Evolutionary conservation across 35 echinoderm and acorn worm species (phyloP), one percentile per base, ranked within the genome.

Genomic region (Heliocidaris tuberculata): DNA sequence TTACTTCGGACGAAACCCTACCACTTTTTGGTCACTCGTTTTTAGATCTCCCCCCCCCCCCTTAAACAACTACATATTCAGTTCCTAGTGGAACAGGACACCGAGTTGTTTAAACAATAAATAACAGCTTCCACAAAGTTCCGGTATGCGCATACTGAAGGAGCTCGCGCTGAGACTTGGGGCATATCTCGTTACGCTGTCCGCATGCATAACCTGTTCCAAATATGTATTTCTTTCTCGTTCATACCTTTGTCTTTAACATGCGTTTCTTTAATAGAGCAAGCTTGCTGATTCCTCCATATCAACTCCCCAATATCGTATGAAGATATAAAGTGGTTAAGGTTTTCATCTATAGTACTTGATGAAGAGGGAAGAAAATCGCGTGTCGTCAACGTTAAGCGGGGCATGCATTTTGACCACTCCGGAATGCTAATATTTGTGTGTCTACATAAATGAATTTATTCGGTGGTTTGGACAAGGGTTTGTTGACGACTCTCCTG

Each of bases 81-180:
- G 27, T 78, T 78, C 27, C 65, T 78, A n/a, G 65, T 27, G 65
- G 27, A 78, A 78, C 24, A 19, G 27, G 65, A 78, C 65, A 78
- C 65, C 65, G 27, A 78, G 65, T 78, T 78, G 65, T 78, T 78
- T 78, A 78, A 78, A 19, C 65, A 78, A 78, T 78, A 78, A 78
- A 78, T 78, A 78, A 78, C 65, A 78, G 65, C 19, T 78, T 78
- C 65, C 27, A 78, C 65, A 78, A 78, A 78, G 65, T 78, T 78
- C 65, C 65, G 65, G 65, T 78, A 78, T 78, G 65, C 65, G 65
- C 65, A 78, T 78, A 78, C 65, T 24, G 1, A 78, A 78, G 65
- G 27, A 78, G 65, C 21, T 27, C 17, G 65, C 21, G 19, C 7
- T 78, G 65, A 17, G 65, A 78, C 65, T 78, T n/a, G 65, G 27